These are phyloP conservation scores for Colletes latitarsis DNA, from an alignment of 1,140 invertebrate species.

Conservation along the genomic window DNA sequence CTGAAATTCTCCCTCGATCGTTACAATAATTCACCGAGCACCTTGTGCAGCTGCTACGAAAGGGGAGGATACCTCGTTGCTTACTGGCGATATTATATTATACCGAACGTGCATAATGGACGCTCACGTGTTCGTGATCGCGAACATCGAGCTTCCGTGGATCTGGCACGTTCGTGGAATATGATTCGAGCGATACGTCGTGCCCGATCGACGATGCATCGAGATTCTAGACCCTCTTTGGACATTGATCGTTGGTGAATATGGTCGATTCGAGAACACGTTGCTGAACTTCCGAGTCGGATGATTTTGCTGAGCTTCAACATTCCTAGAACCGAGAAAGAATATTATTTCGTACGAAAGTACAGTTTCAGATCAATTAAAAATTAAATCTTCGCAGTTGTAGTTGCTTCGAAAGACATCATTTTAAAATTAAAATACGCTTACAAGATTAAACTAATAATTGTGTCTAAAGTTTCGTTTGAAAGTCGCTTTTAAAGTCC, in stretches of 20 bases:
- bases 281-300: too few relatives aligned
- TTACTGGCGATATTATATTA: constrained; percentile 7
- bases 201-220: too few relatives aligned
- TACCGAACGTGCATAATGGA: constrained; percentile 25
- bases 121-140: constrained; percentile 1
- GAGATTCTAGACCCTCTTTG: too few relatives aligned
- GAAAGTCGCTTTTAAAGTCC: too few relatives aligned
- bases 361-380: neutral
- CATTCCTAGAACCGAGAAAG: neutral
- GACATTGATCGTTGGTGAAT: too few relatives aligned
- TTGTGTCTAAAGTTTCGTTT: too few relatives aligned
- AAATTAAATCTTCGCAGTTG: too few relatives aligned
- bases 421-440: too few relatives aligned
- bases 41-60: constrained; percentile 7
- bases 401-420: too few relatives aligned
- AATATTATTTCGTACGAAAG: neutral
- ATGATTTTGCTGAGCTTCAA: too few relatives aligned
- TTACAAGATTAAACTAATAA: too few relatives aligned
- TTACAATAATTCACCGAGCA: constrained; percentile 34
- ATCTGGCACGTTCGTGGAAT: constrained; percentile 7
- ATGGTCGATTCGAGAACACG: too few relatives aligned
- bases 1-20: constrained; percentile 39
- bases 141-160: constrained; percentile 11
- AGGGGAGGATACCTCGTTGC: constrained; percentile 19
- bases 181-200: neutral